Conservation (phyloP, 2,888 invertebrate species). For the Calliopum simillimum region DNA sequence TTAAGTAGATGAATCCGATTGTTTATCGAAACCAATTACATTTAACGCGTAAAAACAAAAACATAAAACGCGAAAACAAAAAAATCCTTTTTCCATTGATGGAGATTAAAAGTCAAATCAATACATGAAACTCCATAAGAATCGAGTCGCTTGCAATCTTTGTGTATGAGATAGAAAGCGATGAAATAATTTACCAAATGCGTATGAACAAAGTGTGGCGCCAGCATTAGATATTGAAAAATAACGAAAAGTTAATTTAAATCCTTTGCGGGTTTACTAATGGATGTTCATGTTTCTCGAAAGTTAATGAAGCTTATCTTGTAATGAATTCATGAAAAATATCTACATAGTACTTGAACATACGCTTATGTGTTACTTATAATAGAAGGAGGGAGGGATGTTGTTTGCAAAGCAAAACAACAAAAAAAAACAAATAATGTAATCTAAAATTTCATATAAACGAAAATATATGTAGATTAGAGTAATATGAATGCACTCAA, state of each 20-base stretch:
- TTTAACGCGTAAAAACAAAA: constrained; percentile 16
- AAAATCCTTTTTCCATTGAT: neutral
- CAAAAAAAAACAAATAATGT: too few relatives aligned
- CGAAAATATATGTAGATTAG: too few relatives aligned
- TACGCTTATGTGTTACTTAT: too few relatives aligned
- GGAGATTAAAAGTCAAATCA: neutral
- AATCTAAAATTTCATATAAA: too few relatives aligned
- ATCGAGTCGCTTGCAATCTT: too few relatives aligned
- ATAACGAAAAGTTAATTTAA: constrained; percentile 34
- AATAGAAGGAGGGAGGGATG: too few relatives aligned
- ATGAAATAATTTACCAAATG: constrained; percentile 7
- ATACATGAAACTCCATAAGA: neutral
- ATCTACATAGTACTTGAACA: too few relatives aligned
- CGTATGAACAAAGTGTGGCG: constrained; percentile 1
- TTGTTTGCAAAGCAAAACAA: too few relatives aligned
- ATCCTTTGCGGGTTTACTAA: constrained; percentile 29
- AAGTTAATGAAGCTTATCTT: neutral
- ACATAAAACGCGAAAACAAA: neutral
- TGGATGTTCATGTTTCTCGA: constrained; percentile 13
- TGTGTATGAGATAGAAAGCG: neutral
- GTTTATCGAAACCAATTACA: constrained; percentile 25
- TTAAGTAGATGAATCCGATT: constrained; percentile 9
- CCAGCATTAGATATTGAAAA: constrained; percentile 5
- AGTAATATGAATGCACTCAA: neutral
- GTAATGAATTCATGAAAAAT: too few relatives aligned